Conservation (phyloP, 2,888 invertebrate species). For the Acrobasis repandana region DNA sequence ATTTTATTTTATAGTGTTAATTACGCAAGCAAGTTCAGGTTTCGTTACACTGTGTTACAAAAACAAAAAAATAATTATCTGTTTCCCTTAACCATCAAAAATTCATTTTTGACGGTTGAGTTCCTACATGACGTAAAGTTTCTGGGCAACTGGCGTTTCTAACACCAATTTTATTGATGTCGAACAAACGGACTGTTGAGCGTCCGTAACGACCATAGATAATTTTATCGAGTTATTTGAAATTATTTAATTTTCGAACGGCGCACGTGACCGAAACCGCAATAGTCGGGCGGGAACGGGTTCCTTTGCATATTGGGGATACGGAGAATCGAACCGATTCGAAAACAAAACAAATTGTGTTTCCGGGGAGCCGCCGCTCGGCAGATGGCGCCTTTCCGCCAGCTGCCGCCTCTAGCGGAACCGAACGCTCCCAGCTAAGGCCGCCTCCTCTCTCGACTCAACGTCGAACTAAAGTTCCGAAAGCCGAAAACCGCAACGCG, state of each 20-base stretch:
- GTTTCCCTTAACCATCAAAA: constrained; percentile 39
- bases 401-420: constrained; percentile 64
- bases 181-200: constrained; percentile 25
- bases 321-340: constrained; percentile 57
- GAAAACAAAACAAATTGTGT: constrained; percentile 73
- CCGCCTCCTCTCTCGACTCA: constrained; percentile 44
- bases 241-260: constrained; percentile 36
- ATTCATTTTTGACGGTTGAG: constrained; percentile 42
- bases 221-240: constrained; percentile 18
- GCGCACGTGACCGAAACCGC: constrained; percentile 57
- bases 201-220: constrained; percentile 24
- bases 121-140: constrained; percentile 35
- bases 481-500: constrained; percentile 12
- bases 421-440: constrained; percentile 47
- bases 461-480: constrained; percentile 7
- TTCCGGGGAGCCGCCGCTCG: constrained; percentile 69
- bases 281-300: constrained; percentile 41
- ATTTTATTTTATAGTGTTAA: background rate
- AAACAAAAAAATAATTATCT: constrained; percentile 25
- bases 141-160: constrained; percentile 35
- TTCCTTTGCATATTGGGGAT: constrained; percentile 36
- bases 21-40: background rate
- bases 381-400: constrained; percentile 82
- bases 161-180: constrained; percentile 24
- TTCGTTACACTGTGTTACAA: background rate